Evolutionary conservation across 1,140 invertebrate genomes (phyloP).

Genomic region (Macrotrachela quadricornifera): DNA sequence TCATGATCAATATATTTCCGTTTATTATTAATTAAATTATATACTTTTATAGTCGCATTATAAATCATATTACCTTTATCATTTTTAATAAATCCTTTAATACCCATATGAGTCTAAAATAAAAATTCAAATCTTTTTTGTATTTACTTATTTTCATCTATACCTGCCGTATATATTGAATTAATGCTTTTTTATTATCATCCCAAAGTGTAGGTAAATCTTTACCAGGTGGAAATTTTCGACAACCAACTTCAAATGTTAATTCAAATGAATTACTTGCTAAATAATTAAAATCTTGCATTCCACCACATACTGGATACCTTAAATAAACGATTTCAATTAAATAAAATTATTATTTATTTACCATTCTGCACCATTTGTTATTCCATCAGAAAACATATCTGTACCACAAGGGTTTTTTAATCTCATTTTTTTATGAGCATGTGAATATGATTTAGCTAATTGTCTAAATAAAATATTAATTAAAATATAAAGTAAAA

Average conservation of each 20-base stretch:
- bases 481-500: too few relatives aligned
- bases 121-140: too few relatives aligned
- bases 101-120: too few relatives aligned
- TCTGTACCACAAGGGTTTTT: neutral
- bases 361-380: constrained; percentile 64
- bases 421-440: constrained; percentile 11
- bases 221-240: constrained; percentile 66
- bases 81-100: too few relatives aligned
- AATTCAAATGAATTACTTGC: constrained; percentile 95
- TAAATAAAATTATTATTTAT: constrained; percentile 38
- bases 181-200: constrained; percentile 64
- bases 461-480: constrained; percentile 36
- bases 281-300: constrained; percentile 97
- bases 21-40: too few relatives aligned
- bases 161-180: constrained; percentile 65
- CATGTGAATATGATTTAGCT: constrained; percentile 42
- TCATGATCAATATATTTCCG: too few relatives aligned
- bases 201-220: constrained; percentile 75
- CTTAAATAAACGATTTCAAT: neutral
- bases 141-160: neutral
- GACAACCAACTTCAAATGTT: constrained; percentile 84
- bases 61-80: too few relatives aligned
- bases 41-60: too few relatives aligned
- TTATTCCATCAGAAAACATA: constrained; percentile 55
- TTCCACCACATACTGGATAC: constrained; percentile 39